phyloP scores from a whole-genome alignment of 1,140 invertebrate genomes.

The Trissolcus basalis region DNA sequence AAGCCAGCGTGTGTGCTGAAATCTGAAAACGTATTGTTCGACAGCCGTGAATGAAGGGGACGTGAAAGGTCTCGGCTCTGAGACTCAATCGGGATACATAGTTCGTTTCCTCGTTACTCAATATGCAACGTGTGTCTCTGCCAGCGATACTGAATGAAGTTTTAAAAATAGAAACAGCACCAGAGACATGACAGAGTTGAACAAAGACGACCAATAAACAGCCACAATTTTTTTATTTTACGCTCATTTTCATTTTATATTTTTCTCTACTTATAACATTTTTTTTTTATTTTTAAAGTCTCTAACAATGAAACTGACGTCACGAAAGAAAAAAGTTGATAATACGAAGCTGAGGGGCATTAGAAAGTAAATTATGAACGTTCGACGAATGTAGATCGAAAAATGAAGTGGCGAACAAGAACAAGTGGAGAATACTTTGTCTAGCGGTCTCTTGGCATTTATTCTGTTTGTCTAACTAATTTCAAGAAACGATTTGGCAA shows the following conservation, averaged over 20 bases:
- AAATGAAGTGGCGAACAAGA: slow-evolving; percentile 20
- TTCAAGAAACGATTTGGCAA: too few species aligned
- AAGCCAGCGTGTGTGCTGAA: slow-evolving; percentile 24
- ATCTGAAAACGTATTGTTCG: slow-evolving; percentile 57
- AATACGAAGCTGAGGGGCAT: slow-evolving; percentile 12
- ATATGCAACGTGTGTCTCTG: slow-evolving; percentile 53
- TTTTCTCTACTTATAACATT: not conserved
- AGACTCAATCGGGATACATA: slow-evolving; percentile 37
- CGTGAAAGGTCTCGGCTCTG: slow-evolving; percentile 57
- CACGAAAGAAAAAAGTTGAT: slow-evolving; percentile 26
- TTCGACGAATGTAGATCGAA: slow-evolving; percentile 33
- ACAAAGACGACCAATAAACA: not conserved
- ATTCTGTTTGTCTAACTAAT: not conserved
- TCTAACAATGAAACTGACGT: slow-evolving; percentile 33
- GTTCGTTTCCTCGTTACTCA: slow-evolving; percentile 60
- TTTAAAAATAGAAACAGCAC: slow-evolving; percentile 37
- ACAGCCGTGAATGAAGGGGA: slow-evolving; percentile 56
- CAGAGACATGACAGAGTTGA: not conserved
- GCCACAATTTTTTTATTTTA: too few species aligned
- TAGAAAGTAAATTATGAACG: slow-evolving; percentile 41
- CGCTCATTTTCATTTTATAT: too few species aligned
- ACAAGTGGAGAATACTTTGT: not conserved
- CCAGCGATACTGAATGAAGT: slow-evolving; percentile 48
- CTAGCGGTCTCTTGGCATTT: slow-evolving; percentile 3
- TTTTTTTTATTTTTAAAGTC: slow-evolving; percentile 4